Evolutionary conservation across 2,113 vertebrate genomes (phyloP), one percentile per base, ranked within the genome.

Genomic region (Sorex fumeus): DNA sequence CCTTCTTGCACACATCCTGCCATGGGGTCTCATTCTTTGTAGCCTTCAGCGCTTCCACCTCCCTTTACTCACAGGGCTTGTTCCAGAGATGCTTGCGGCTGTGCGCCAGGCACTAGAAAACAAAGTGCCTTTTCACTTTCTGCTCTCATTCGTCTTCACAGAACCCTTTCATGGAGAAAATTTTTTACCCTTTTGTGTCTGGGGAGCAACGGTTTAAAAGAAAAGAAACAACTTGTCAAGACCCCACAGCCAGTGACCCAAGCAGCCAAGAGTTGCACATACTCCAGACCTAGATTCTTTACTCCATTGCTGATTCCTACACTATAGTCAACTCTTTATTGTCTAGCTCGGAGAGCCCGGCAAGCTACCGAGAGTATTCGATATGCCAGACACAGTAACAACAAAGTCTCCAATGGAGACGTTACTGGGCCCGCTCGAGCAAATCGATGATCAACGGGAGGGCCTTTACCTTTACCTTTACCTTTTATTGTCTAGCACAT

Each of bases 61-160:
- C 23, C 43, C 13, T 71, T 7, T 84, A 23, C n/a, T 64, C 91
- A 87, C 79, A 92, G n/a, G 66, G 32, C 16, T 12, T 30, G 0
- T 81, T 95, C 69, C 57, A 5, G 69, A 84, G 34, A 60, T 30
- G 7, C 0, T 0, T n/a, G 80, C 50, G 64, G 82, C 85, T 80
- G 4, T 28, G 16, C 9, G 2, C 92, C 72, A 43, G 45, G 91
- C 67, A 77, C 79, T 36, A 60, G 90, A 62, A 81, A 85, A 82
- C 71, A 90, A 77, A 91, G 13, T 57, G 40, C 32, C 45, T 64
- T 64, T 86, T 92, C 71, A 19, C 27, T 60, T 23, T 18, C 57
- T 62, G 30, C 25, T 67, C 30, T 86, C 64, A 43, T 43, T 60
- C 9, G 91, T 62, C 34, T 18, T 72, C 12, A 28, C 87, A 90